Evolutionary conservation across 2,888 invertebrate genomes (phyloP), one percentile per base, ranked within the genome.

Genomic region (Acleris emargana): DNA sequence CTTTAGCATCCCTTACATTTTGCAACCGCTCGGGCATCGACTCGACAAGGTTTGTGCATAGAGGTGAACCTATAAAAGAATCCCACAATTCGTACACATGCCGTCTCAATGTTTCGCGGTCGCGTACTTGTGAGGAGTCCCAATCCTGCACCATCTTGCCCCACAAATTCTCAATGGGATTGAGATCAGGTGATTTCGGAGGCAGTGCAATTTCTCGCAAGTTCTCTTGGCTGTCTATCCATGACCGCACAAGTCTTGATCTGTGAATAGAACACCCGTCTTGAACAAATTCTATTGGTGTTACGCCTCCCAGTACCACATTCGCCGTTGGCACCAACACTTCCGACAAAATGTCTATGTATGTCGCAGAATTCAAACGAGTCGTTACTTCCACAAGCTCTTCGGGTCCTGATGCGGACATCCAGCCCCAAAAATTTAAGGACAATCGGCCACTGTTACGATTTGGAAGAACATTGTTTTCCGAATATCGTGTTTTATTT

Each of bases 321-420:
- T 47, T 7, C 25, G 25, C 25, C 25, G 25, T 47, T n/a, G 47
- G 47, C 18, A 47, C 7, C 5, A 50, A 58, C 11, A 50, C 49
- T 9, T 58, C 50, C 22, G 50, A 20, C 9, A 59, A 43, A 42
- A 59, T 51, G n/a, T 59, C 22, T 13, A 32, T 32, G n/a, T 59
- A 59, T 9, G 22, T 38, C 32, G 11, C n/a, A 4, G 50, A 20
- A 50, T 58, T 58, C 50, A 58, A 50, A 6, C 50, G 49, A n/a
- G 50, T 50, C 5, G 58, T 58, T 9, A 58, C 50, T 38, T 58
- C 58, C 7, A 58, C 58, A 13, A 58, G 22, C 50, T 58, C 58
- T 28, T 45, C 45, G 6, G 55, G 55, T 4, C 55, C 55, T 7
- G 43, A 43, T 11, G 43, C 45, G 28, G n/a, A 57, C 55, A 57